These are phyloP conservation scores for Leuctra nigra DNA, from an alignment of 2,888 invertebrate species.

Conservation along the genomic window DNA sequence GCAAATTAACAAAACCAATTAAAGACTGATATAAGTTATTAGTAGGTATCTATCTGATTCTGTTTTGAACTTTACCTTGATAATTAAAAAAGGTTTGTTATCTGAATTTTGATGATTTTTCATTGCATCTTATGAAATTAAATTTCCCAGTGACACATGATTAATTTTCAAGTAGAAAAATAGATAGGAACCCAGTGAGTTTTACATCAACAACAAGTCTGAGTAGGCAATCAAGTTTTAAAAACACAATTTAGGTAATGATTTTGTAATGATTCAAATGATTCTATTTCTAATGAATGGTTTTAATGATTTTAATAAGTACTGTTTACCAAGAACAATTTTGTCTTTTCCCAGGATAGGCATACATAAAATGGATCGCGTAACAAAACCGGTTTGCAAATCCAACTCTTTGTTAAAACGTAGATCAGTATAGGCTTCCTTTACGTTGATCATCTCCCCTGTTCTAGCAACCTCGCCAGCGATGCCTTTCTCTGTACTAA, in stretches of 20 bases:
- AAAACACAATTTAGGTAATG: not conserved
- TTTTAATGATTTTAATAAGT: too few relatives aligned
- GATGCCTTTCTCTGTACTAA: conserved; percentile 46
- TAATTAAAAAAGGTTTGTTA: not conserved
- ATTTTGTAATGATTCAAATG: not conserved
- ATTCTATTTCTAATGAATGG: too few relatives aligned
- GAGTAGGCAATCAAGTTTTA: not conserved
- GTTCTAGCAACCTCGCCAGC: conserved; percentile 48
- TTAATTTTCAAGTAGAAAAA: too few relatives aligned
- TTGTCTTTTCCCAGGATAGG: conserved; percentile 47
- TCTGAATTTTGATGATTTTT: too few relatives aligned
- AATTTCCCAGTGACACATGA: too few relatives aligned
- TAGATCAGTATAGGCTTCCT: conserved; percentile 49
- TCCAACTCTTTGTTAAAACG: conserved; percentile 49
- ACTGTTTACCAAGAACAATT: conserved; percentile 48
- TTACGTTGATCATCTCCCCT: conserved; percentile 45
- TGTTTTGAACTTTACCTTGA: too few relatives aligned
- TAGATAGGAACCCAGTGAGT: too few relatives aligned
- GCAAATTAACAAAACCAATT: conserved; percentile 28
- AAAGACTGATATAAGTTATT: too few relatives aligned
- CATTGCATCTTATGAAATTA: too few relatives aligned
- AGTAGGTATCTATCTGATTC: too few relatives aligned
- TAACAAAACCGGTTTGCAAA: conserved; percentile 48
- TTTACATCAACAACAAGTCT: not conserved
- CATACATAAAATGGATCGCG: conserved; percentile 48